These are phyloP conservation scores for Mesochorus sp. DNA, from an alignment of 2,888 invertebrate species.

Conservation along the genomic window DNA sequence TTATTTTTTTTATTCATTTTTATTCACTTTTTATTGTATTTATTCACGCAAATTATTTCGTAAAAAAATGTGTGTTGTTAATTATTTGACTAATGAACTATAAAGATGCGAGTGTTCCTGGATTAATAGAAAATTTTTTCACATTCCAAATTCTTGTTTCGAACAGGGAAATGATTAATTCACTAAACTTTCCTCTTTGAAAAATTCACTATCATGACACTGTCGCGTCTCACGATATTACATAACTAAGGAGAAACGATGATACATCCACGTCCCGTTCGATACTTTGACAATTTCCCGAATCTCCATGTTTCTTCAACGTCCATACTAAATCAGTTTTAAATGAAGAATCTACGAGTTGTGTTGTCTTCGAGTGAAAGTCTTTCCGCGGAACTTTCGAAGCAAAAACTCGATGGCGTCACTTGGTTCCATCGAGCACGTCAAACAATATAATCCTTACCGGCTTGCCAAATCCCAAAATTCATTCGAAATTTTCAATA, in stretches of 20 bases:
- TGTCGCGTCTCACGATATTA: background rate
- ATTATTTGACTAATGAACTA: too few relatives aligned
- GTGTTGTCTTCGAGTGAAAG: slow-evolving; percentile 57
- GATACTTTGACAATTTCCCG: slow-evolving; percentile 42
- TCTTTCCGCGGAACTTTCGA: slow-evolving; percentile 58
- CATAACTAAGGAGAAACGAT: slow-evolving; percentile 16
- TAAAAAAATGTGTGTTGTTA: too few relatives aligned
- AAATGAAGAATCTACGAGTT: slow-evolving; percentile 11
- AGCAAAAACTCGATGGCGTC: slow-evolving; percentile 45
- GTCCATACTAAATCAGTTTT: slow-evolving; percentile 12
- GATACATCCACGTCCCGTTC: slow-evolving; percentile 27
- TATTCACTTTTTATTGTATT: too few relatives aligned
- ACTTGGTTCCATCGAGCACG: slow-evolving; percentile 16
- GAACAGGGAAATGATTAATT: too few relatives aligned
- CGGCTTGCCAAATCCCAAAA: background rate
- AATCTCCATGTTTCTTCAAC: slow-evolving; percentile 40
- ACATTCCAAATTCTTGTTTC: too few relatives aligned
- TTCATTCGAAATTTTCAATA: background rate
- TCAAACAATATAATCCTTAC: too few relatives aligned
- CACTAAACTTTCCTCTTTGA: background rate
- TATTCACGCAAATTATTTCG: too few relatives aligned
- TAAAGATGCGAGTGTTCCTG: too few relatives aligned
- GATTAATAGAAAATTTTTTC: too few relatives aligned
- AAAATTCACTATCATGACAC: background rate
- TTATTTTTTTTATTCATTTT: too few relatives aligned